Conservation (phyloP, 2,888 invertebrate genomes). For the Trachelus iudaicus region DNA sequence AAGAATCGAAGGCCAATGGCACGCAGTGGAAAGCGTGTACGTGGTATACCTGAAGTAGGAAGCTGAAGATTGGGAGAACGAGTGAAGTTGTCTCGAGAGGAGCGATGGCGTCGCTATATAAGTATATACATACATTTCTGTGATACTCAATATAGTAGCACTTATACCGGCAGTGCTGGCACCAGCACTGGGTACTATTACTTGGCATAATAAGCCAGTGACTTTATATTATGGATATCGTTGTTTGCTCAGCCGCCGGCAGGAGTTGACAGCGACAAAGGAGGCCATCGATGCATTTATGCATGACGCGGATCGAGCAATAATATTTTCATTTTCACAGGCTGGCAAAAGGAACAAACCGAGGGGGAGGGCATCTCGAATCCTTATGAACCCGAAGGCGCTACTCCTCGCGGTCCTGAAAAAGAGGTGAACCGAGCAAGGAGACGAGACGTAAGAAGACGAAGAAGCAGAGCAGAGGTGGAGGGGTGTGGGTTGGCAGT, state of each 20-base stretch:
- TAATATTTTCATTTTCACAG: slow-evolving; percentile 57
- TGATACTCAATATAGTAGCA: neutral
- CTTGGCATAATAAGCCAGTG: slow-evolving; percentile 40
- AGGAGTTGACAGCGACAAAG: slow-evolving; percentile 36
- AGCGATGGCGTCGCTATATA: neutral
- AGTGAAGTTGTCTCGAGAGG: neutral
- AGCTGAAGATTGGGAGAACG: neutral
- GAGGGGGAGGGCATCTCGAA: neutral
- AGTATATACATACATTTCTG: neutral
- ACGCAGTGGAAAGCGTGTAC: neutral
- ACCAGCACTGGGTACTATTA: neutral
- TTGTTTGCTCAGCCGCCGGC: slow-evolving; percentile 60
- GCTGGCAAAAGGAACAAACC: slow-evolving; percentile 36
- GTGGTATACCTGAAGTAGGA: neutral
- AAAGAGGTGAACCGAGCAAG: neutral
- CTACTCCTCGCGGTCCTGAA: neutral
- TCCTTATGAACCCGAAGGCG: neutral
- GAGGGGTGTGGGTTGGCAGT: neutral
- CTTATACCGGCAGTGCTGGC: neutral
- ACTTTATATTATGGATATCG: slow-evolving; percentile 59
- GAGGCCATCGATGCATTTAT: slow-evolving; percentile 49
- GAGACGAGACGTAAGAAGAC: neutral
- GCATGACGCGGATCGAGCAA: slow-evolving; percentile 55
- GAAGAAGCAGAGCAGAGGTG: neutral
- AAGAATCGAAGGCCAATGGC: neutral